Evolutionary conservation across 2,888 invertebrate species (phyloP), one percentile per base, ranked within the genome.

Genomic region (Drosophila robusta): DNA sequence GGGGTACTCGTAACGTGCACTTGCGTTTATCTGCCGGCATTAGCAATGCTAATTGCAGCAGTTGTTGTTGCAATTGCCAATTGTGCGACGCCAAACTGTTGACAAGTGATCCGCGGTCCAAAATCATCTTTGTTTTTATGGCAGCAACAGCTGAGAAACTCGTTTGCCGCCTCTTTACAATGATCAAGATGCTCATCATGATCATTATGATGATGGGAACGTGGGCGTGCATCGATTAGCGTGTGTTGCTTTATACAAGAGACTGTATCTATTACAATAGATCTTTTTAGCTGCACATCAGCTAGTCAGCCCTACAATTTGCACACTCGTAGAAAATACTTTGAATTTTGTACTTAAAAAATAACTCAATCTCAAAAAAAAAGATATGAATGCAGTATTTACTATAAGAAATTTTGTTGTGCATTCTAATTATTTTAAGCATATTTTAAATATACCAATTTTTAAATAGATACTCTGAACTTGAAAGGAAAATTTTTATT

Each of bases 161-260:
- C 44, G 87, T 81, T 87, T 76, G 39, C 42, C 78, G 50, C 80
- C 76, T 47, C 65, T 69, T 36, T 60, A 56, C 57, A 58, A 51
- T 29, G 24, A 38, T 14, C 38, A 46, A 45, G 16, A 36, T 51
- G 14, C 54, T 55, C 29, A 11, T 16, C 9, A 52, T 57, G 36
- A 38, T 51, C 12, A 46, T 46, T 12, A 39, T 38, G 12, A 56
- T 61, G 64, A 71, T 50, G 61, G 55, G 47, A 45, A 72, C 87
- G 85, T 85, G 90, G 85, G 85, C 89, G 85, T 89, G 85, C 85
- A 89, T 85, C 80, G 77, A 89, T 89, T 82, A 88, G 70, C 75
- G 38, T 74, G 51, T 73, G 67, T 68, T 49, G 46, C 52, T 42
- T 39, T 55, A 41, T 36, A 42, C 50, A 51, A 38, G 41, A 60